Conservation (phyloP, 2,888 invertebrate genomes). For the Sarcophaga carnaria region DNA sequence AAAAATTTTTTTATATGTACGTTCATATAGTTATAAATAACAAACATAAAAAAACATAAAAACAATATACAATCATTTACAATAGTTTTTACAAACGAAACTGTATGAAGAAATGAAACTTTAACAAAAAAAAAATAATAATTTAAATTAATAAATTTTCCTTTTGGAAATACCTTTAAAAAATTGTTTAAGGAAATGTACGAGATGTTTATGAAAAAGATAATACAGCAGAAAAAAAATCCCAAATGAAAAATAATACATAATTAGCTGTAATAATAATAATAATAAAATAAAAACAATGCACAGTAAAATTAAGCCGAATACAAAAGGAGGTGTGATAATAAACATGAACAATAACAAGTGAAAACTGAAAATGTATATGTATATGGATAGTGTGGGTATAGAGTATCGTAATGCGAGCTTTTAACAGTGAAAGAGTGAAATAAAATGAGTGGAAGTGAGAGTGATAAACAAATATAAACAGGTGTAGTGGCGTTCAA, state of each 20-base stretch:
- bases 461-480: conserved; percentile 21
- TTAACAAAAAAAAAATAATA: background rate
- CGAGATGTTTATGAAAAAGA: background rate
- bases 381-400: background rate
- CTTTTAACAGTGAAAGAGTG: background rate
- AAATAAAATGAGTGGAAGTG: background rate
- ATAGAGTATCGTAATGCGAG: background rate
- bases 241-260: too few species aligned
- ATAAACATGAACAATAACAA: background rate
- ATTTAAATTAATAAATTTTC: background rate
- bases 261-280: too few species aligned
- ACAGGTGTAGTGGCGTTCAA: background rate
- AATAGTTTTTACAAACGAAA: conserved; percentile 32
- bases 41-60: conserved; percentile 11
- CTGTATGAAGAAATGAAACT: background rate
- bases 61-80: conserved; percentile 43
- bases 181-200: conserved; percentile 23
- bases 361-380: background rate
- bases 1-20: background rate
- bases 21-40: background rate
- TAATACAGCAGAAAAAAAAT: background rate
- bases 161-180: background rate
- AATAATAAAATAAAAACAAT: conserved; percentile 8
- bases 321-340: conserved; percentile 30
- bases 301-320: conserved; percentile 34